These are phyloP conservation scores for Melanotaenia nigrans DNA, from an alignment of 2,797 vertebrate genomes.

Conservation along the genomic window DNA sequence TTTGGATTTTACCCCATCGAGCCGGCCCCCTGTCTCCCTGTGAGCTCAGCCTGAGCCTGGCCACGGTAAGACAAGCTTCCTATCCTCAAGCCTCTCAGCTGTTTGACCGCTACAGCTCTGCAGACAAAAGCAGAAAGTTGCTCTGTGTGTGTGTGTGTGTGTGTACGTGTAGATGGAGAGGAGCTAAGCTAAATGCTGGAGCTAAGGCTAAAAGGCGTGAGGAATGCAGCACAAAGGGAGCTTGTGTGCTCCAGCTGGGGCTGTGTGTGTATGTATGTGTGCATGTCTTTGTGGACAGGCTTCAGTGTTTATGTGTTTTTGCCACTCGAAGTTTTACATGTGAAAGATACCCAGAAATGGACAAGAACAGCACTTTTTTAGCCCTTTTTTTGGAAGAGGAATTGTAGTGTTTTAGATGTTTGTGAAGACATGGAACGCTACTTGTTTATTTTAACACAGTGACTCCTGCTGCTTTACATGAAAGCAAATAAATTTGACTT, in stretches of 20 bases:
- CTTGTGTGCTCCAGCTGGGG: slow-evolving; percentile 79
- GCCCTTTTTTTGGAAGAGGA: not conserved
- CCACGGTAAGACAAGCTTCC: slow-evolving; percentile 78
- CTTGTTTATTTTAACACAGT: not conserved
- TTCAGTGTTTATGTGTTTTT: slow-evolving; percentile 67
- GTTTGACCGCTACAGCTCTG: slow-evolving; percentile 60
- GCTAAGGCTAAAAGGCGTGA: slow-evolving; percentile 75
- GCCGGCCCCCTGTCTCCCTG: slow-evolving; percentile 40
- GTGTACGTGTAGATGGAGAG: slow-evolving; percentile 54
- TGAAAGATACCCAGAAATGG: slow-evolving; percentile 55
- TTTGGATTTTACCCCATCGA: slow-evolving; percentile 73
- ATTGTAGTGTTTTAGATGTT: slow-evolving; percentile 8
- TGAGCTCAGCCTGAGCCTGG: slow-evolving; percentile 46
- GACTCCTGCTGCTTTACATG: slow-evolving; percentile 11
- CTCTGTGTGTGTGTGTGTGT: slow-evolving; percentile 35
- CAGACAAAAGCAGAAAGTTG: slow-evolving; percentile 82
- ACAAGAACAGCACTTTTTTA: slow-evolving; percentile 28
- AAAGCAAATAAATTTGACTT: slow-evolving; percentile 5
- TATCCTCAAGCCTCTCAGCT: slow-evolving; percentile 56
- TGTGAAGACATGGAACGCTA: slow-evolving; percentile 23
- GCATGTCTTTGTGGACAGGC: slow-evolving; percentile 56
- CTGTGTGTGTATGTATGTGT: slow-evolving; percentile 49
- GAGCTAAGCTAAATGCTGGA: slow-evolving; percentile 73
- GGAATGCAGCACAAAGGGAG: slow-evolving; percentile 83
- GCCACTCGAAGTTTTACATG: slow-evolving; percentile 73